Conservation (phyloP, 2,113 vertebrate species). For the Pampusana beccarii region DNA sequence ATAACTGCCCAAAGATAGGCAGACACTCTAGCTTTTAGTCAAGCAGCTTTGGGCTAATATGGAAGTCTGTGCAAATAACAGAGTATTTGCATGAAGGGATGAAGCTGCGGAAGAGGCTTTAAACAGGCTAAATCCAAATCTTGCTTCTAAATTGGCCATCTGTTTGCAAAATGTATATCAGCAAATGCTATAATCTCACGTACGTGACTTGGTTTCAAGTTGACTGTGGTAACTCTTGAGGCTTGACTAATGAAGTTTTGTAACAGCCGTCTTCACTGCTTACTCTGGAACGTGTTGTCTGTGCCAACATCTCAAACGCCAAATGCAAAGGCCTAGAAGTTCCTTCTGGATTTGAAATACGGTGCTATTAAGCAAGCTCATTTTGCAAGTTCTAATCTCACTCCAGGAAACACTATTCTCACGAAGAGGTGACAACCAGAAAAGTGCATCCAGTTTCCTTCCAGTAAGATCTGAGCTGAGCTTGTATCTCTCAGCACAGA, state of each 20-base stretch:
- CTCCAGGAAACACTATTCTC: background rate
- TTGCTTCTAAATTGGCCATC: background rate
- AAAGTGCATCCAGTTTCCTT: background rate
- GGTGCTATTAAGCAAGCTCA: background rate
- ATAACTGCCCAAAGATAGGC: background rate
- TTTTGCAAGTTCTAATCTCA: slow-evolving; percentile 23
- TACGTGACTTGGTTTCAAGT: background rate
- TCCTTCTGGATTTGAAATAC: background rate
- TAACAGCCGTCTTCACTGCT: background rate
- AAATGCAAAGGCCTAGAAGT: background rate
- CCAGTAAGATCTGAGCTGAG: background rate
- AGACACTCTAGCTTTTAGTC: background rate
- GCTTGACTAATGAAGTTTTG: slow-evolving; percentile 30
- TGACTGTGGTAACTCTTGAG: background rate
- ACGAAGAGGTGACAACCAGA: background rate
- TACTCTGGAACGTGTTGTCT: background rate
- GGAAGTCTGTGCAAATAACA: background rate
- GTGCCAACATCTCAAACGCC: background rate
- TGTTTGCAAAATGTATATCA: background rate
- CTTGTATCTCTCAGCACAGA: accelerated
- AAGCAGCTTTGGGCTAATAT: background rate
- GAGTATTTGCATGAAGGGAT: background rate
- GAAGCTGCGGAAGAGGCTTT: background rate
- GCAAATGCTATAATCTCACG: background rate
- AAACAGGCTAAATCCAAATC: background rate